Base-by-base conservation (phyloP, 2,113 vertebrate genomes). In the Cryptotis parvus region DNA sequence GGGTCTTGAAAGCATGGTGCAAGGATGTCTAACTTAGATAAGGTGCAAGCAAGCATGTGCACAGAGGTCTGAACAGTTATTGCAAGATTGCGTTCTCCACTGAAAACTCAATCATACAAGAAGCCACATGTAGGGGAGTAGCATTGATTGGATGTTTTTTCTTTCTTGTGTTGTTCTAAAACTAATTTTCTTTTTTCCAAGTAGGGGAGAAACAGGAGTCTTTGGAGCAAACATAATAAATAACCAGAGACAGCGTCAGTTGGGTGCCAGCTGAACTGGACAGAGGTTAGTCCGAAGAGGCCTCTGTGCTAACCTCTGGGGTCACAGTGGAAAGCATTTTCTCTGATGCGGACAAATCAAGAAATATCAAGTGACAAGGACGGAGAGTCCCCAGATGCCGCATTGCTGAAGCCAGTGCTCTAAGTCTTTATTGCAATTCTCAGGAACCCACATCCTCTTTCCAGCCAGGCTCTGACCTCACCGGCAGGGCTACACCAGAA, bases 371-470 rank as follows among this genome's bases (percentile, higher is more conserved):
- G 18, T n/a, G 65, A 41, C 45, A 77, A 63, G 20, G 18, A 80
- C 22, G 29, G 43, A 75, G 49, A 69, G 33, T 22, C 77, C 31
- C 41, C 29, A 24, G 58, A 72, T 81, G 31, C 35, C 39, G 11
- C 0, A 1, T 4, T 26, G 58, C 70, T 84, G 63, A 85, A 65
- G 81, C 33, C 68, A 61, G 78, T 9, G n/a, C 74, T 87, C 84
- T 74, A 20, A 0, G 74, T 75, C 70, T 92, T 91, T 39, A 69
- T 87, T 84, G 35, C 31, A 63, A 63, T 91, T 92, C 78, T 93
- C 39, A 20, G 52, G 70, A 92, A 74, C 82, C 73, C 61, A 91
- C 78, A 80, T 74, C 93, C 68, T 78, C 43, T 86, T 95, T 95
- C 77, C 55, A 65, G 68, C 41, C 63, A n/a, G 55, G 68, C 63